Percentiles rank a stretch among this genome's conserved stretches.
Evolutionary conservation across 2,797 vertebrate species (phyloP).

Genomic region (Muscicapa comitata): DNA sequence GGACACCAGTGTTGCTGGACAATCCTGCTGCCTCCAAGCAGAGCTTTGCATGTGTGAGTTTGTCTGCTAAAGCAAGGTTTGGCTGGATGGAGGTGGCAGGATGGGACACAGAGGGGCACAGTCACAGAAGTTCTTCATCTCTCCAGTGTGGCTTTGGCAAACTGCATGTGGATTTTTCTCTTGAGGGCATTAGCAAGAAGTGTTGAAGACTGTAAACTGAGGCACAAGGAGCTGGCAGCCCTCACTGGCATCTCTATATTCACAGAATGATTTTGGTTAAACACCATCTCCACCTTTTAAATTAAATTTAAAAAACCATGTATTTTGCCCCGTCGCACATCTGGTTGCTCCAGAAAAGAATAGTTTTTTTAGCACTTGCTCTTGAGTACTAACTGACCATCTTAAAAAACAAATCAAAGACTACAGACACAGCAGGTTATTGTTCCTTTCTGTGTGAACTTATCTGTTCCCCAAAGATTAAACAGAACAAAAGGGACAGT

Average conservation of each 20-base stretch:
- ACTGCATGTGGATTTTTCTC: fast-evolving
- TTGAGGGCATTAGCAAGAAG: not conserved
- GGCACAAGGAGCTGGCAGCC: not conserved
- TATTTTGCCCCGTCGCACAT: not conserved
- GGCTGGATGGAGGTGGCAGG: not conserved
- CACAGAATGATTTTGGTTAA: not conserved
- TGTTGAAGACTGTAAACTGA: not conserved
- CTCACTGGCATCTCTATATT: fast-evolving
- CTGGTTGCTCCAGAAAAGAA: not conserved
- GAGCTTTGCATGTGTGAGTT: not conserved
- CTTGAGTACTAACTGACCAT: not conserved
- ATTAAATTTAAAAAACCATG: fast-evolving
- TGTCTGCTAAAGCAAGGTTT: not conserved
- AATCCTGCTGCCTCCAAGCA: not conserved
- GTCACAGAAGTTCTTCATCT: fast-evolving
- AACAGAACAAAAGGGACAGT: not conserved
- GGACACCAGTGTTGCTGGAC: not conserved
- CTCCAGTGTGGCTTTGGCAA: not conserved
- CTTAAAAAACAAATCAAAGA: not conserved
- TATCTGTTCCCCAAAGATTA: not conserved
- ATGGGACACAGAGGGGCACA: not conserved
- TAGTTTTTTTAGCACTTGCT: not conserved
- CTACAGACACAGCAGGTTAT: not conserved
- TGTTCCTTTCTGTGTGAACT: not conserved
- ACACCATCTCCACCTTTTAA: not conserved